phyloP scores from a whole-genome alignment of 2,797 vertebrate genomes.

The Clarias fuscus region DNA sequence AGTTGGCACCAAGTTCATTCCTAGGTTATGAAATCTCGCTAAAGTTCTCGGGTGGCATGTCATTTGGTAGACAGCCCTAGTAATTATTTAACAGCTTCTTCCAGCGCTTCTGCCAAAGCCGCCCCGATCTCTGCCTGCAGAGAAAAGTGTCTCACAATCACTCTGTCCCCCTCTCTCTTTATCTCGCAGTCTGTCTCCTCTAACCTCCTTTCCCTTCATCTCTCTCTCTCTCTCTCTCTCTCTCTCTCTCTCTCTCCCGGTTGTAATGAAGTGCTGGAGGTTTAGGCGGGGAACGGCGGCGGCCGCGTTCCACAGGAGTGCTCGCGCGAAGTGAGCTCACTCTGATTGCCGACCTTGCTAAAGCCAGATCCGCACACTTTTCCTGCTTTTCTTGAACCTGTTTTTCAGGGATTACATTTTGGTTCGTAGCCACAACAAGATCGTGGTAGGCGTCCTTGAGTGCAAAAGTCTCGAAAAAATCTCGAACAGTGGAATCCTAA shows the following conservation, averaged over 20 bases:
- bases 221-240: slow-evolving; percentile 27
- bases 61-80: slow-evolving; percentile 42
- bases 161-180: slow-evolving; percentile 41
- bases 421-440: not conserved
- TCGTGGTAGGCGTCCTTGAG: no score
- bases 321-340: slow-evolving; percentile 7
- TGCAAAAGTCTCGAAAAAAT: not conserved
- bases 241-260: slow-evolving; percentile 27
- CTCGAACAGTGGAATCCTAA: not conserved
- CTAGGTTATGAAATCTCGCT: slow-evolving; percentile 40
- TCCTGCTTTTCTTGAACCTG: not conserved
- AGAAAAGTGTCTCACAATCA: slow-evolving; percentile 39
- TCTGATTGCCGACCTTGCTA: slow-evolving; percentile 24
- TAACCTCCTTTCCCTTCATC: slow-evolving; percentile 43
- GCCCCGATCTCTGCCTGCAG: slow-evolving; percentile 48
- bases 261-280: slow-evolving; percentile 40
- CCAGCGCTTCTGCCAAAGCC: slow-evolving; percentile 42
- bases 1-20: slow-evolving; percentile 27
- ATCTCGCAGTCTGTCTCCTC: slow-evolving; percentile 27
- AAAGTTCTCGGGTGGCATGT: slow-evolving; percentile 43
- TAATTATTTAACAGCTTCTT: slow-evolving; percentile 52
- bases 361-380: slow-evolving; percentile 17
- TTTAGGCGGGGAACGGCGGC: slow-evolving; percentile 12
- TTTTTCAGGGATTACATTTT: not conserved
- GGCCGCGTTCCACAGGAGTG: slow-evolving; percentile 11